A percentile compares a stretch with the other conserved stretches of the same genome.
These are phyloP conservation scores for Maniola jurtina DNA, from an alignment of 1,140 invertebrate species.

Conservation along the genomic window DNA sequence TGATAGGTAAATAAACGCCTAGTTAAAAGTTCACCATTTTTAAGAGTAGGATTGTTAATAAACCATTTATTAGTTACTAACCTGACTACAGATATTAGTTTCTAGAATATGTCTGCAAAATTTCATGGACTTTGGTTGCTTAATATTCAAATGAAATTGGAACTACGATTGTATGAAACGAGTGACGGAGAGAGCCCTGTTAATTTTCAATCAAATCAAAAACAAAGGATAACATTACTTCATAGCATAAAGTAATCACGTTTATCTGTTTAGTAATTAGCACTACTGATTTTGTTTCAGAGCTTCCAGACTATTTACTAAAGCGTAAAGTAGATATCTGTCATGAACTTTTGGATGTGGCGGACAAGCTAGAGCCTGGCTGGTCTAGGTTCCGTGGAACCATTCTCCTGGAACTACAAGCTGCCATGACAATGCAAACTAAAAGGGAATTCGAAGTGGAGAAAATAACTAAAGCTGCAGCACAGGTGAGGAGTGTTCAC, in stretches of 20 bases:
- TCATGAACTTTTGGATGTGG: slow-evolving; percentile 81
- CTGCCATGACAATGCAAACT: slow-evolving; percentile 78
- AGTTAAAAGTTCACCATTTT: too few relatives aligned
- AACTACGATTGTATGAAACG: too few relatives aligned
- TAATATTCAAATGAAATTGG: too few relatives aligned
- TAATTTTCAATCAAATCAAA: background rate
- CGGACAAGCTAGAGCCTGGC: slow-evolving; percentile 82
- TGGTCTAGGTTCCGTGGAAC: slow-evolving; percentile 81
- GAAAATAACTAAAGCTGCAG: slow-evolving; percentile 75
- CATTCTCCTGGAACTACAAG: slow-evolving; percentile 83
- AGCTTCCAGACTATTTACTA: slow-evolving; percentile 79
- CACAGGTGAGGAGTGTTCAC: slow-evolving; percentile 54
- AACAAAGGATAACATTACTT: background rate
- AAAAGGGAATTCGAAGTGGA: slow-evolving; percentile 75
- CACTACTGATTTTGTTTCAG: slow-evolving; percentile 74
- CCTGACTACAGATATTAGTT: too few relatives aligned
- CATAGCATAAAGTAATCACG: too few relatives aligned
- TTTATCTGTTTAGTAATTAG: too few relatives aligned
- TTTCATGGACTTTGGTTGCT: too few relatives aligned
- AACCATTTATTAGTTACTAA: too few relatives aligned
- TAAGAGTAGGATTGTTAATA: too few relatives aligned
- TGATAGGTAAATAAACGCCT: slow-evolving; percentile 69
- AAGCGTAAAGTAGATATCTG: slow-evolving; percentile 83
- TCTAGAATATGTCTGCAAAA: too few relatives aligned
- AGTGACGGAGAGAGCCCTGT: too few relatives aligned